Percentiles rank a stretch among this genome's conserved stretches.
These are phyloP conservation scores for Mastomys natalensis DNA, from an alignment of 2,113 vertebrate species.

Conservation along the genomic window DNA sequence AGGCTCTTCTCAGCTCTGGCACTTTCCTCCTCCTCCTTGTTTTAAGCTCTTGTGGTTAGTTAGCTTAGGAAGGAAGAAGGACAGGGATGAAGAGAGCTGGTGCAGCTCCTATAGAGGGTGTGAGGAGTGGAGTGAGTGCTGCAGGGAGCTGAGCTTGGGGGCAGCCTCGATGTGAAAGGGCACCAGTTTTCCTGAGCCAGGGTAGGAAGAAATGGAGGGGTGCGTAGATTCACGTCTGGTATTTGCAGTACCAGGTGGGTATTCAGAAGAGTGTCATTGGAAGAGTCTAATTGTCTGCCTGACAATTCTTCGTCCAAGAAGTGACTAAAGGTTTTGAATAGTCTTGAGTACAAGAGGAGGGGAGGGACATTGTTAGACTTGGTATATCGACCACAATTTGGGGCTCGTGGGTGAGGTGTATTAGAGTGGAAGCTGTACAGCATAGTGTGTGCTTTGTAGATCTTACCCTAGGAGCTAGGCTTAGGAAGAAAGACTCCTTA, in stretches of 20 bases:
- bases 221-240: not conserved
- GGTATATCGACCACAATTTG: not conserved
- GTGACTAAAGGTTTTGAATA: not conserved
- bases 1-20: not conserved
- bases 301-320: not conserved
- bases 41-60: not conserved
- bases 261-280: not conserved
- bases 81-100: not conserved
- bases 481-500: not conserved
- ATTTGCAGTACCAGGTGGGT: not conserved
- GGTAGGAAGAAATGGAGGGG: not conserved
- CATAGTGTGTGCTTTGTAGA: not conserved
- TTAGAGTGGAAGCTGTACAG: not conserved
- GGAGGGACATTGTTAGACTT: not conserved
- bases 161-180: not conserved
- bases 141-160: too few species aligned
- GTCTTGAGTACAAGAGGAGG: not conserved
- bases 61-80: conserved; percentile 7
- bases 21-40: not conserved
- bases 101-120: not conserved
- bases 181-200: not conserved
- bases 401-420: not conserved
- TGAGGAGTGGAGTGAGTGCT: not conserved
- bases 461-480: not conserved
- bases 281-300: not conserved